Evolutionary conservation across 2,888 invertebrate species (phyloP).

Genomic region (Leucania comma): DNA sequence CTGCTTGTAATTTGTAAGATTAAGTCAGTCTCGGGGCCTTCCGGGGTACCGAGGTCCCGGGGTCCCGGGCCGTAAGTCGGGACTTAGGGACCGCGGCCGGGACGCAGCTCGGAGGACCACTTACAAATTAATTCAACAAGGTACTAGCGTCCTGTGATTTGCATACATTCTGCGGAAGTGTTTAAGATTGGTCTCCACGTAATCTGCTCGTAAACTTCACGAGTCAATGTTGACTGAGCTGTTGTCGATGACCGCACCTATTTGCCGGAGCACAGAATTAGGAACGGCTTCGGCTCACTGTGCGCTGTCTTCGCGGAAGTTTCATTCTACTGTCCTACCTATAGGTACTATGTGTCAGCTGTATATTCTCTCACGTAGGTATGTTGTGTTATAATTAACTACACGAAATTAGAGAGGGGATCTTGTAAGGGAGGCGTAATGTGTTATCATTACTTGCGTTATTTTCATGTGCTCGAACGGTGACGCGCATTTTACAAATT

Average conservation of each 20-base stretch:
- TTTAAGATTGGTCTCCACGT: constrained; percentile 60
- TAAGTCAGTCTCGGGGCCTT: constrained; percentile 56
- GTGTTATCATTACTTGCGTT: constrained; percentile 45
- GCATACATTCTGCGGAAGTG: constrained; percentile 65
- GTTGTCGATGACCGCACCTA: constrained; percentile 46
- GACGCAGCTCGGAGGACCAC: constrained; percentile 59
- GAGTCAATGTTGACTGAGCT: constrained; percentile 56
- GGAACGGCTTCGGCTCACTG: constrained; percentile 16
- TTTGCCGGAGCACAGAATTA: constrained; percentile 11
- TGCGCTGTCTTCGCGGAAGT: neutral
- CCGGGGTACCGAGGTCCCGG: constrained; percentile 10
- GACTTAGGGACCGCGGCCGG: constrained; percentile 58
- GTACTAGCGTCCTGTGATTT: constrained; percentile 67
- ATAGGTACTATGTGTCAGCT: constrained; percentile 37
- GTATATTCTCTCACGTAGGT: constrained; percentile 25
- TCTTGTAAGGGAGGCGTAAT: constrained; percentile 14
- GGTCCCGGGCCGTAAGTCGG: constrained; percentile 62
- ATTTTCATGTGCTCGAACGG: constrained; percentile 16
- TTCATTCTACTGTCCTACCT: neutral
- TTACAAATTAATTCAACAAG: constrained; percentile 73
- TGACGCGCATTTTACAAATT: neutral
- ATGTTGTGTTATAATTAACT: constrained; percentile 44
- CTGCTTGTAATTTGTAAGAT: constrained; percentile 72
- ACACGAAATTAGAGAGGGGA: constrained; percentile 1
- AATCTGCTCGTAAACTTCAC: constrained; percentile 57